Conservation (phyloP, 1,140 invertebrate genomes). For the Parapsyche elsis region DNA sequence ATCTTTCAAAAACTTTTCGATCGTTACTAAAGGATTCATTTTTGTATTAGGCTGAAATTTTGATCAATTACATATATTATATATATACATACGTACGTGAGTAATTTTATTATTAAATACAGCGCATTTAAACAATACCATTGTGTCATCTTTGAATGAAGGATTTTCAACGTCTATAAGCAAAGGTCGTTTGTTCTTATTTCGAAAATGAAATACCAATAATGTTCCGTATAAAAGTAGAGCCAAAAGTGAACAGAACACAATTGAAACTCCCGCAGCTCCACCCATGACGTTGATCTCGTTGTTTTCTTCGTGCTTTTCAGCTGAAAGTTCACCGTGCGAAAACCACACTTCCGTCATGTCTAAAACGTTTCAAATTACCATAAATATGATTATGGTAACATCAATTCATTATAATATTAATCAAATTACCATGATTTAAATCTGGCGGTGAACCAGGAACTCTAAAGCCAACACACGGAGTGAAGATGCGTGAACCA, state of each 20-base stretch:
- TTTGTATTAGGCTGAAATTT: constrained; percentile 51
- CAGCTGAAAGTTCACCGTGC: constrained; percentile 38
- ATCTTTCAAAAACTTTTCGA: constrained; percentile 47
- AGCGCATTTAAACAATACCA: constrained; percentile 25
- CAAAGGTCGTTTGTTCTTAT: constrained; percentile 33
- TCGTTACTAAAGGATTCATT: constrained; percentile 47
- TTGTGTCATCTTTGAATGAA: constrained; percentile 35
- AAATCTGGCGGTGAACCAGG: constrained; percentile 62
- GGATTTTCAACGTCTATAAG: constrained; percentile 28
- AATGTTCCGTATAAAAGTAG: constrained; percentile 43
- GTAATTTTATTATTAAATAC: too few species aligned
- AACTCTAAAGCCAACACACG: constrained; percentile 64
- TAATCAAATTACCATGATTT: constrained; percentile 58
- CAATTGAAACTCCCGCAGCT: constrained; percentile 26
- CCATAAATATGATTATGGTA: not conserved
- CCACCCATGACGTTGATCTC: not conserved
- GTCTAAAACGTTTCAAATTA: constrained; percentile 29
- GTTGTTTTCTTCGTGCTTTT: not conserved
- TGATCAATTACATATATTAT: constrained; percentile 18
- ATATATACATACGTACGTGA: not conserved
- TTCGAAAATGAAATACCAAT: constrained; percentile 47
- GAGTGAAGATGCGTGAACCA: constrained; percentile 58
- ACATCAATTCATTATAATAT: not conserved
- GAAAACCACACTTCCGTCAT: constrained; percentile 53
- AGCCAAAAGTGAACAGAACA: constrained; percentile 47